Conservation (phyloP, 1,140 invertebrate species). For the Psix sp. region DNA sequence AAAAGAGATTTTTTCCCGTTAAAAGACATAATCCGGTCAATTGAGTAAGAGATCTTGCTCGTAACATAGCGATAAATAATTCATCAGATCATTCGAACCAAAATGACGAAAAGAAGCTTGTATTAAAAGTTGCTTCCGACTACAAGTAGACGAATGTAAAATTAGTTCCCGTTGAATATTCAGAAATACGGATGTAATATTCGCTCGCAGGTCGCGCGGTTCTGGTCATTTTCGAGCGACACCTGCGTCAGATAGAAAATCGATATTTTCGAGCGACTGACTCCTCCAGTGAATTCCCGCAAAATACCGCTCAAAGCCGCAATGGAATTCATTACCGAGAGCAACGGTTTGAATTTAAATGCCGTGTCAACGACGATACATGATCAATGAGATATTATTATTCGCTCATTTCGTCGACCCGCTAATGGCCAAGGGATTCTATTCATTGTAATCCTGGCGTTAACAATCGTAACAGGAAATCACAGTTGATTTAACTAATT, state of each 20-base stretch:
- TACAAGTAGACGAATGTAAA: slow-evolving; percentile 20
- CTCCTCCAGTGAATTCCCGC: slow-evolving; percentile 28
- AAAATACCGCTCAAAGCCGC: slow-evolving; percentile 41
- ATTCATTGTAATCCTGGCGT: slow-evolving; percentile 1
- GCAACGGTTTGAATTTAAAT: slow-evolving; percentile 43
- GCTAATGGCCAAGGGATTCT: slow-evolving; percentile 5
- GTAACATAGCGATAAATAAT: slow-evolving; percentile 12
- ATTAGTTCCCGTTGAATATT: slow-evolving; percentile 25
- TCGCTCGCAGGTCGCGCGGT: slow-evolving; percentile 12
- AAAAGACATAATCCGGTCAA: no score
- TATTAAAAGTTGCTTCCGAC: slow-evolving; percentile 7
- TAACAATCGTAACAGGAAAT: slow-evolving; percentile 5
- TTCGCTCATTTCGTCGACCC: slow-evolving; percentile 3
- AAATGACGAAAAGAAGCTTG: neutral
- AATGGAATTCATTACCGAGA: slow-evolving; percentile 37
- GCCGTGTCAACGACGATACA: slow-evolving; percentile 27
- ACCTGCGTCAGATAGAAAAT: slow-evolving; percentile 45
- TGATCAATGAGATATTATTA: slow-evolving; percentile 31
- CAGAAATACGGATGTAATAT: slow-evolving; percentile 20
- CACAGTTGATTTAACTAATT: no score
- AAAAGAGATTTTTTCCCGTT: no score
- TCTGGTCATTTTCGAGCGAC: slow-evolving; percentile 30
- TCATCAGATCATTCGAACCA: neutral
- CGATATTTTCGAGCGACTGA: slow-evolving; percentile 45
- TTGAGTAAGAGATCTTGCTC: no score